phyloP scores from a whole-genome alignment of 2,113 vertebrate species.

The Irena cyanogastra region DNA sequence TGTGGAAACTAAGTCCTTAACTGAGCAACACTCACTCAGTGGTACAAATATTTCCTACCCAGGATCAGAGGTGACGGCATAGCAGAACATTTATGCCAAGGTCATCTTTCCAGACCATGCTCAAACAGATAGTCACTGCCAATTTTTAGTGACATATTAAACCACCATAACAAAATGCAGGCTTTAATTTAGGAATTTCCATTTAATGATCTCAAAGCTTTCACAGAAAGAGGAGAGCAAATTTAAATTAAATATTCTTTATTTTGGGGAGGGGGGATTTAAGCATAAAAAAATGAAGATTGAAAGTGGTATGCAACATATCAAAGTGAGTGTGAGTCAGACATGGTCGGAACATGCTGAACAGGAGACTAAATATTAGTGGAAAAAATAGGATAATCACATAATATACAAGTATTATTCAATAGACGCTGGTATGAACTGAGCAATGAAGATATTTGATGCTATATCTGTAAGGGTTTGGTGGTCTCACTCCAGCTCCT shows the following conservation, averaged over 20 bases:
- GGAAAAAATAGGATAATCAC: background rate
- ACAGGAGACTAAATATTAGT: background rate
- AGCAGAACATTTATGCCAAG: background rate
- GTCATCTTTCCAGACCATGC: background rate
- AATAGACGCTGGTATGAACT: background rate
- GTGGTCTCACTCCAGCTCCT: background rate
- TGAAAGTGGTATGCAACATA: background rate
- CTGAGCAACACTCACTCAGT: background rate
- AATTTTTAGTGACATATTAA: background rate
- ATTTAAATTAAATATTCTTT: background rate
- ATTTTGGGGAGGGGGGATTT: fast-evolving
- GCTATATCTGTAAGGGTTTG: background rate
- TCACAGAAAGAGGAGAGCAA: background rate
- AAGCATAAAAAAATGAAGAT: background rate
- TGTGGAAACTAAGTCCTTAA: background rate
- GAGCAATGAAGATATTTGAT: background rate
- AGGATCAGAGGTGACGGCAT: background rate
- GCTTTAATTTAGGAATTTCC: background rate
- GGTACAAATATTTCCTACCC: background rate
- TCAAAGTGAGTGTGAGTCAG: background rate
- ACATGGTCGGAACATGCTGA: background rate
- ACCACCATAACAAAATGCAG: background rate
- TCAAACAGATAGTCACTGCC: background rate
- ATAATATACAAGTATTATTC: background rate
- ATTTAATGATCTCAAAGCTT: background rate